Conservation (phyloP, 2,113 vertebrate genomes). For the Trichomycterus rosablanca region DNA sequence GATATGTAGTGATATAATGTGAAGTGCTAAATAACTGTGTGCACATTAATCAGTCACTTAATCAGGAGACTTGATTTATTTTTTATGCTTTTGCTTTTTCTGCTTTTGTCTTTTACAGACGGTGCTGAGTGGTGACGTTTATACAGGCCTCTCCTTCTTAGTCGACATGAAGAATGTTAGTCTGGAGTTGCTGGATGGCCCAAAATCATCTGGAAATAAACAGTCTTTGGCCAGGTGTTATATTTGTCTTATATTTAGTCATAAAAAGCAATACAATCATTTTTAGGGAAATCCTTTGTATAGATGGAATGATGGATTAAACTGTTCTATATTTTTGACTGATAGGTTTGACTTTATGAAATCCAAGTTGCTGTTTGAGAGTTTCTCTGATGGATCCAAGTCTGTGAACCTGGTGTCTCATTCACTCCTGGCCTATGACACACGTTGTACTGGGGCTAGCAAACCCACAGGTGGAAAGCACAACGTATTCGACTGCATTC, state of each 20-base stretch:
- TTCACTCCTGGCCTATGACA: constrained; percentile 93
- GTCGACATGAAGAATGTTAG: constrained; percentile 96
- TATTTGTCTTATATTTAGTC: too few relatives aligned
- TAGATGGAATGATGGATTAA: too few relatives aligned
- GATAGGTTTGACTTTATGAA: constrained; percentile 96
- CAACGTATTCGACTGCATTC: constrained; percentile 89
- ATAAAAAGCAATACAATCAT: too few relatives aligned
- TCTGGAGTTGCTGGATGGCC: constrained; percentile 82
- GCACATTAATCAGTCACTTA: background rate
- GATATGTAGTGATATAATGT: background rate
- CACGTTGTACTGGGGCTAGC: constrained; percentile 67
- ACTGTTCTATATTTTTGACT: constrained; percentile 18
- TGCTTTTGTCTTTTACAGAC: constrained; percentile 68
- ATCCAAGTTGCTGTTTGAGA: constrained; percentile 93
- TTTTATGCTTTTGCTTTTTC: background rate
- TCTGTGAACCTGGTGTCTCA: constrained; percentile 94
- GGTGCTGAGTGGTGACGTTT: constrained; percentile 91
- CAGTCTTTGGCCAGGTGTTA: constrained; percentile 82
- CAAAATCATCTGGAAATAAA: constrained; percentile 60
- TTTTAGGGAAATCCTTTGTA: too few relatives aligned
- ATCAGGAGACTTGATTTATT: background rate
- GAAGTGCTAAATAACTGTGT: background rate
- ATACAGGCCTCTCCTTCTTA: constrained; percentile 82
- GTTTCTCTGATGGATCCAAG: constrained; percentile 88
- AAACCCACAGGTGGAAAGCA: constrained; percentile 37